Evolutionary conservation across 2,888 invertebrate genomes (phyloP).

Genomic region (Megaustenia siamemsis): DNA sequence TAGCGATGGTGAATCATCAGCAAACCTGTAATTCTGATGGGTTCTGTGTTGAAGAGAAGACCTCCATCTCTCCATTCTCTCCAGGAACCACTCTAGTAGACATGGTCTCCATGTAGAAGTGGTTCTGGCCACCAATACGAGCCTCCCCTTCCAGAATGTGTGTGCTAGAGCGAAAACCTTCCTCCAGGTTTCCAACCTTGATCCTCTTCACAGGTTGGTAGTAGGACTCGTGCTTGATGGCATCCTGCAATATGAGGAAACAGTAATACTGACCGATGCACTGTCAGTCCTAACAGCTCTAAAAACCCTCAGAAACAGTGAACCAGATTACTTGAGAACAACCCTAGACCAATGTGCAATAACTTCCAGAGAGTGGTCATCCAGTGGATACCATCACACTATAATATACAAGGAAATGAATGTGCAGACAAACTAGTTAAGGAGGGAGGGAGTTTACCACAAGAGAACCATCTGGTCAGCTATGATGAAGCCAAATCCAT

Average conservation of each 20-base stretch:
- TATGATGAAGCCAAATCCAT: too few species aligned
- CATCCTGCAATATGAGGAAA: conserved; percentile 57
- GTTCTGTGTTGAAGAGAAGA: conserved; percentile 89
- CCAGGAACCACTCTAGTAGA: conserved; percentile 82
- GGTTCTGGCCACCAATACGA: conserved; percentile 94
- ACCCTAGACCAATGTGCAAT: too few species aligned
- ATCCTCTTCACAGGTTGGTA: conserved; percentile 29
- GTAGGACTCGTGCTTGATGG: conserved; percentile 60
- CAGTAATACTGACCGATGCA: too few species aligned
- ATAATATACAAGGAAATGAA: too few species aligned
- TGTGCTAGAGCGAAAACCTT: conserved; percentile 85
- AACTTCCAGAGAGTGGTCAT: too few species aligned
- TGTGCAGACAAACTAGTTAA: too few species aligned
- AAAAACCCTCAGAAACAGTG: too few species aligned
- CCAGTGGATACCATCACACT: too few species aligned
- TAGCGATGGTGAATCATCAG: not conserved
- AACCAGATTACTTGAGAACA: too few species aligned
- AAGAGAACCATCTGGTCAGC: too few species aligned
- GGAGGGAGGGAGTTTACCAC: too few species aligned
- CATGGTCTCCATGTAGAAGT: conserved; percentile 95
- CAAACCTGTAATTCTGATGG: conserved; percentile 76
- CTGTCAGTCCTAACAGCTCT: too few species aligned
- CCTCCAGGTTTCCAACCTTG: conserved; percentile 84
- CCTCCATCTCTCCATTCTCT: conserved; percentile 89
- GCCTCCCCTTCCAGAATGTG: conserved; percentile 89